Evolutionary conservation across 2,113 vertebrate genomes (phyloP).

Genomic region (Vimba vimba): DNA sequence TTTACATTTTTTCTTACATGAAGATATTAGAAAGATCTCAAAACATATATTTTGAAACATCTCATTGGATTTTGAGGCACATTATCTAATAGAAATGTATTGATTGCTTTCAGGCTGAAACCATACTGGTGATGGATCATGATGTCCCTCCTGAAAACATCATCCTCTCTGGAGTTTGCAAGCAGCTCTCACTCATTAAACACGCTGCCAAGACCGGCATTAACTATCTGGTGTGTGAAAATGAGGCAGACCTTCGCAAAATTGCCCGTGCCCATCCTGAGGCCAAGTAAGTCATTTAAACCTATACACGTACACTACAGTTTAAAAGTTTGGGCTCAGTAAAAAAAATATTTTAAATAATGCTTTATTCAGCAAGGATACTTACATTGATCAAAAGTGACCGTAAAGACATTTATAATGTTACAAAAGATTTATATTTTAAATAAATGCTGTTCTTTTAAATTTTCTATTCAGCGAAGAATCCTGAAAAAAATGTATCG

Average conservation of each 20-base stretch:
- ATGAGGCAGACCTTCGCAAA: conserved; percentile 90
- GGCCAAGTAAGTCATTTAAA: conserved; percentile 85
- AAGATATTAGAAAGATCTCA: background rate
- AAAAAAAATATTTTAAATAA: no score
- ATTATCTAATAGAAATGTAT: background rate
- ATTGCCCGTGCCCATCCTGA: conserved; percentile 89
- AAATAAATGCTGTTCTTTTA: no score
- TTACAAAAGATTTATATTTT: no score
- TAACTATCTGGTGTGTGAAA: conserved; percentile 91
- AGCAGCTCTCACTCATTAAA: conserved; percentile 94
- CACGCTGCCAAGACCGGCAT: conserved; percentile 91
- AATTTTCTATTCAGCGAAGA: no score
- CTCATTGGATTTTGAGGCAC: background rate
- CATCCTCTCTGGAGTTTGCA: conserved; percentile 92
- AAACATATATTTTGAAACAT: background rate
- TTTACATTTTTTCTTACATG: background rate
- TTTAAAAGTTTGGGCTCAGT: no score
- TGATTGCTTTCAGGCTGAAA: conserved; percentile 82
- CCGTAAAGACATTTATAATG: no score
- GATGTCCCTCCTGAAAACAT: conserved; percentile 92
- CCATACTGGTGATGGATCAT: conserved; percentile 86
- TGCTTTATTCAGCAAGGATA: no score
- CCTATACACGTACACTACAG: background rate
- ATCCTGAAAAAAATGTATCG: no score
- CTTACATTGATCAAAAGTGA: no score